Evolutionary conservation across 2,113 vertebrate genomes (phyloP).

Genomic region (Nothocercus nigrocapillus): DNA sequence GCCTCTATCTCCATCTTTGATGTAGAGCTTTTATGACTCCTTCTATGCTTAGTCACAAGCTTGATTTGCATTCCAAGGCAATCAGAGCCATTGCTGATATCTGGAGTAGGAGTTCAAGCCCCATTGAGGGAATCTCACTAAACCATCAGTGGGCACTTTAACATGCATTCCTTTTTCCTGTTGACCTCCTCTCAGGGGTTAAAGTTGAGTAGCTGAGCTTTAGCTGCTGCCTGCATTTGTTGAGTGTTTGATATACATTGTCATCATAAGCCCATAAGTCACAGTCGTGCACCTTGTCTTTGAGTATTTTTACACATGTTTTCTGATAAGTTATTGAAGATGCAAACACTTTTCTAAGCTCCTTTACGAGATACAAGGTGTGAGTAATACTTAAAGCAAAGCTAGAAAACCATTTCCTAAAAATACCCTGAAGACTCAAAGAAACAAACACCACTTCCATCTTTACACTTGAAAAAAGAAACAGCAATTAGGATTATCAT

Average conservation of each 20-base stretch:
- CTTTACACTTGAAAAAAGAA: neutral
- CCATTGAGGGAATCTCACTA: slow-evolving; percentile 67
- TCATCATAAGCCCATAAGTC: slow-evolving; percentile 47
- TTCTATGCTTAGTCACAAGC: slow-evolving; percentile 52
- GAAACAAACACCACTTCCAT: neutral
- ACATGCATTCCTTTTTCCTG: slow-evolving; percentile 73
- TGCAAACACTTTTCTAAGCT: slow-evolving; percentile 53
- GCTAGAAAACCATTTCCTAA: neutral
- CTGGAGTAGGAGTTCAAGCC: slow-evolving; percentile 70
- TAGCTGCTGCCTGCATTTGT: slow-evolving; percentile 71
- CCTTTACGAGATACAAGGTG: neutral
- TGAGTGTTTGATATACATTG: slow-evolving; percentile 77
- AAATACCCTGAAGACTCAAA: neutral
- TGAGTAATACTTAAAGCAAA: slow-evolving; percentile 46
- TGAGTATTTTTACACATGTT: slow-evolving; percentile 42
- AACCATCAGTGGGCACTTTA: slow-evolving; percentile 67
- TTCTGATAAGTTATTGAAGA: slow-evolving; percentile 54
- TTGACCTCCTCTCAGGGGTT: slow-evolving; percentile 76
- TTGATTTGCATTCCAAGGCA: slow-evolving; percentile 68
- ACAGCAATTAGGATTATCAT: neutral
- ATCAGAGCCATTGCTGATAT: slow-evolving; percentile 68
- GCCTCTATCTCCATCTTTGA: slow-evolving; percentile 55
- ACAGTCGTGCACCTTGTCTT: neutral
- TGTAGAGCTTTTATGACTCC: slow-evolving; percentile 56
- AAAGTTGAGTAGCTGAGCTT: slow-evolving; percentile 75